A percentile compares a stretch with the other conserved stretches of the same genome.
These are phyloP conservation scores for Nyctibius bracteatus DNA, from an alignment of 2,113 vertebrate species.

Conservation along the genomic window DNA sequence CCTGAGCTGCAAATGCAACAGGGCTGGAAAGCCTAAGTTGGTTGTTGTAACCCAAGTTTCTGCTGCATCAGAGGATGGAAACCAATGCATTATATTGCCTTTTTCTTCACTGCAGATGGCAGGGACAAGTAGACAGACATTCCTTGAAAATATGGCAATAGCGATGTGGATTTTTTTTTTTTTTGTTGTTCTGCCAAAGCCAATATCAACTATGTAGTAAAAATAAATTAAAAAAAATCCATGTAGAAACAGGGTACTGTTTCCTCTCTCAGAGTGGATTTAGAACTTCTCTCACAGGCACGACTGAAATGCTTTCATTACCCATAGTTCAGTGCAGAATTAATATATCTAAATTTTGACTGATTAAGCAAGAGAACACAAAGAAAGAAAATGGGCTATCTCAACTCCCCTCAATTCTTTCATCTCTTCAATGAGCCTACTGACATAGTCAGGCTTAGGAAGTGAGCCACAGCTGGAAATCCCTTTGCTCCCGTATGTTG, in stretches of 20 bases:
- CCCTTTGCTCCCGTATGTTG: neutral
- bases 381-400: neutral
- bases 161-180: neutral
- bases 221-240: neutral
- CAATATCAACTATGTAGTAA: neutral
- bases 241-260: neutral
- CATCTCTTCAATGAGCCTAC: neutral
- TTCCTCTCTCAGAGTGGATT: neutral
- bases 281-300: neutral
- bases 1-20: neutral
- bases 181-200: neutral
- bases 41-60: neutral
- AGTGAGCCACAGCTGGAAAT: neutral
- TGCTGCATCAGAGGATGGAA: neutral
- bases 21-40: neutral
- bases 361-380: neutral
- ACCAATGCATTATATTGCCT: neutral
- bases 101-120: neutral
- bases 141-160: neutral
- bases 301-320: neutral
- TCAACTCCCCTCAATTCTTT: neutral
- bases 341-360: neutral
- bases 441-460: neutral
- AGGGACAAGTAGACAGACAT: neutral
- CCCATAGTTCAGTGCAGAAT: neutral